A percentile compares a stretch with the other conserved stretches of the same genome.
Evolutionary conservation across 1,140 invertebrate genomes (phyloP).

Genomic region (Ptiloglossa arizonensis): DNA sequence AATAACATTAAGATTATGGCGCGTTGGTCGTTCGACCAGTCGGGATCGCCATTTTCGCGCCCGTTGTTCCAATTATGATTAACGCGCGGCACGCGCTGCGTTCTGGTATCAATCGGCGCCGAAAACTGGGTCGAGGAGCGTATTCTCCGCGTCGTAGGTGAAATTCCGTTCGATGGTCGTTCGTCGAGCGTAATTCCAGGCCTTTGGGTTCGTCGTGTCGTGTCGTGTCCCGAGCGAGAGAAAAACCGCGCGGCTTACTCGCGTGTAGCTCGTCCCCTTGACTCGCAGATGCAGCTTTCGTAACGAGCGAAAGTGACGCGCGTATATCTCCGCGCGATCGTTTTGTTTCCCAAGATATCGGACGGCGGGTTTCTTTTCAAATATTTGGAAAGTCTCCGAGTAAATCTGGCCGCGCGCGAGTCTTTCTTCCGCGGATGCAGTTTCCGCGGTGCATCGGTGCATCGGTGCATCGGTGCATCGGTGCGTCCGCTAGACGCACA

Average conservation of each 20-base stretch:
- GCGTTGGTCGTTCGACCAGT: not conserved
- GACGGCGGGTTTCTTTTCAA: not conserved
- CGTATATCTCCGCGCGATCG: slow-evolving; percentile 26
- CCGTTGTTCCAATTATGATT: not conserved
- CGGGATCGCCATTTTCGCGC: not conserved
- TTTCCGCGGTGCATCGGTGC: slow-evolving; percentile 1
- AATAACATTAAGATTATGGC: not conserved
- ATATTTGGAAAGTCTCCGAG: slow-evolving; percentile 13
- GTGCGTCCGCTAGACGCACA: too few relatives aligned
- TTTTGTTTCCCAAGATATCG: not conserved
- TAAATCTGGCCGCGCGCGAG: not conserved
- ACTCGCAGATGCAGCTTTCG: slow-evolving; percentile 54
- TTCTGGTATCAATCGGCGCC: slow-evolving; percentile 13
- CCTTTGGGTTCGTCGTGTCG: too few relatives aligned
- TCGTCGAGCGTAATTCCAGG: not conserved
- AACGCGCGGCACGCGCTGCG: too few relatives aligned
- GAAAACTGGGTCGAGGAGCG: slow-evolving; percentile 10
- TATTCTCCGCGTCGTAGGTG: not conserved
- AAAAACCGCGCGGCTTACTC: not conserved
- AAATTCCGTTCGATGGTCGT: not conserved
- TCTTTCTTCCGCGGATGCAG: slow-evolving; percentile 5
- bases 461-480: too few relatives aligned
- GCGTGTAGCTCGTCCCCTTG: slow-evolving; percentile 3
- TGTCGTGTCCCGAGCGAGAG: not conserved
- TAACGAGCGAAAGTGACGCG: slow-evolving; percentile 70